phyloP scores from a whole-genome alignment of 2,113 vertebrate species.

The Zeus faber region DNA sequence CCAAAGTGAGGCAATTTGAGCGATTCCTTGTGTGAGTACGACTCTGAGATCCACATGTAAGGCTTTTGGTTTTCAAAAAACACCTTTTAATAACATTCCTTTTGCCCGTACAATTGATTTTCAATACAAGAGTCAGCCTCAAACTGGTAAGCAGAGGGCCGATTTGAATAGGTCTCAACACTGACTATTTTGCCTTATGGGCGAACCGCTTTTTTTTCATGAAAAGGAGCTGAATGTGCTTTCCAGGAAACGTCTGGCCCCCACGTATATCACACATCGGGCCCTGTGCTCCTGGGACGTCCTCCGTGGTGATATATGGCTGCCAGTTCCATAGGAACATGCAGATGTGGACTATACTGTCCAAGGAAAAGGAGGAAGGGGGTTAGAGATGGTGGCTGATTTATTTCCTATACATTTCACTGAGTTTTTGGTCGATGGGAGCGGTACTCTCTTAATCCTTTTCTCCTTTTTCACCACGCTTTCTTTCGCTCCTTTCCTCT shows the following conservation, averaged over 20 bases:
- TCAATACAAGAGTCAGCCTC: slow-evolving; percentile 16
- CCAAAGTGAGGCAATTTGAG: slow-evolving; percentile 61
- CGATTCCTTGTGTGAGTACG: slow-evolving; percentile 54
- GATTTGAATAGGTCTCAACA: too few species aligned
- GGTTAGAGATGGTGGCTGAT: slow-evolving; percentile 50
- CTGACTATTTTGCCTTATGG: neutral
- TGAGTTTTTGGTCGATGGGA: slow-evolving; percentile 55
- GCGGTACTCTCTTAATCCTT: slow-evolving; percentile 48
- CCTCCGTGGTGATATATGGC: slow-evolving; percentile 58
- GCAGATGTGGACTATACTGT: slow-evolving; percentile 56
- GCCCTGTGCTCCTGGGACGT: slow-evolving; percentile 26
- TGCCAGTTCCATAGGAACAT: slow-evolving; percentile 55
- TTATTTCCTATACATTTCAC: slow-evolving; percentile 66
- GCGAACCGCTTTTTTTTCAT: slow-evolving; percentile 20
- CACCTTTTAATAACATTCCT: slow-evolving; percentile 39
- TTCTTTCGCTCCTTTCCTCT: neutral
- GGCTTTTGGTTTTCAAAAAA: slow-evolving; percentile 19
- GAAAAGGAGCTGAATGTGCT: slow-evolving; percentile 44
- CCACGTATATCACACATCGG: slow-evolving; percentile 52
- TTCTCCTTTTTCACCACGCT: slow-evolving; percentile 26
- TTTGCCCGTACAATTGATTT: slow-evolving; percentile 23
- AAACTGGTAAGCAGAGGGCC: slow-evolving; percentile 22
- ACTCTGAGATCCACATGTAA: slow-evolving; percentile 41
- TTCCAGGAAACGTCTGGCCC: slow-evolving; percentile 57
- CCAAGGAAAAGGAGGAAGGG: slow-evolving; percentile 29